Evolutionary conservation across 2,888 invertebrate genomes (phyloP), one percentile per base, ranked within the genome.

Genomic region (Dorcus parallelipipedus): DNA sequence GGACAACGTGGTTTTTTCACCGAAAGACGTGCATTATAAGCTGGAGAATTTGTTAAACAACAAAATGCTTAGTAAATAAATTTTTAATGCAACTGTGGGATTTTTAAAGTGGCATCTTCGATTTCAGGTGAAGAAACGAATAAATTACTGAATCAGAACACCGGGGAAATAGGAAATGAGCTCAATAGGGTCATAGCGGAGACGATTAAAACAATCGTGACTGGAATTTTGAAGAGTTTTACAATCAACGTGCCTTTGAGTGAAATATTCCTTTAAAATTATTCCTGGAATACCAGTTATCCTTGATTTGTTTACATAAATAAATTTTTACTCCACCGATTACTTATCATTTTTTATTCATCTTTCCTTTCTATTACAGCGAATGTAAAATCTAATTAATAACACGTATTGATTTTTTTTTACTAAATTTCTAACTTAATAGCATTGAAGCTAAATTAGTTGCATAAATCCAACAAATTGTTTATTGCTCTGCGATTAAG

Each of bases 51-150:
- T 59, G 42, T 51, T 59, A 9, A 55, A 55, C 9, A 55, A 59
- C 38, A 26, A 51, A 39, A 23, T 42, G n/a, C 40, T 59, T 20
- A 59, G 59, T 55, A 53, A 38, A 45, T 41, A 9, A 33, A 10
- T 9, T 10, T 6, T 42, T 8, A 0, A 20, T 20, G 20, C 20
- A 20, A 20, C 0, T 20, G 20, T 17, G 14, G 39, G n/a, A 17
- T n/a, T 47, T 47, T 7, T 17, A 4, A 20, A 17, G 9, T 14
- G 2, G 2, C n/a, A 7, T 40, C 9, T 51, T 14, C 33, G n/a
- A 40, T 51, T 48, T 7, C 41, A 58, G 58, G 58, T 49, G 59
- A 55, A 20, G 55, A 59, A 52, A 55, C 55, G 4, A 59, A 59
- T 23, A 54, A 38, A 40, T 38, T 55, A 9, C 39, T 59, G 14